Evolutionary conservation across 1,140 invertebrate genomes (phyloP).

Genomic region (Drosophila sulfurigaster): DNA sequence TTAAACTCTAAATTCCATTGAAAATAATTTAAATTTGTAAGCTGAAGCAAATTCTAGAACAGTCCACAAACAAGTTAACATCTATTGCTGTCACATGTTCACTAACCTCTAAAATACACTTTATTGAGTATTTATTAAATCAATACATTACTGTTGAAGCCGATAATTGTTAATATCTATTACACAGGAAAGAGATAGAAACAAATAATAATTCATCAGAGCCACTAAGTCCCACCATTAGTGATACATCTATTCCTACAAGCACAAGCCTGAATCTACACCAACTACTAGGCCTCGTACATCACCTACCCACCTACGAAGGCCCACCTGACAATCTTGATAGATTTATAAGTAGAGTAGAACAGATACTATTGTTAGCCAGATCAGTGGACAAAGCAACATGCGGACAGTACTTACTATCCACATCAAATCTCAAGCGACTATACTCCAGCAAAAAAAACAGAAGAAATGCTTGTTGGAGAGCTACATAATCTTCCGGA

Average conservation of each 20-base stretch:
- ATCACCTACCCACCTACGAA: background rate
- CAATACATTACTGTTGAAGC: background rate
- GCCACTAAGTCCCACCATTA: conserved; percentile 30
- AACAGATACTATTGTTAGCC: conserved; percentile 29
- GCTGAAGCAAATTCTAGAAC: background rate
- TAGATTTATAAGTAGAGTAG: conserved; percentile 18
- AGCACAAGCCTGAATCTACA: background rate
- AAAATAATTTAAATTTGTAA: too few relatives aligned
- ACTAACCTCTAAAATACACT: conserved; percentile 9
- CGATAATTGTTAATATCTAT: too few relatives aligned
- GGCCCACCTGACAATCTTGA: conserved; percentile 11
- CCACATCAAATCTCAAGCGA: conserved; percentile 15
- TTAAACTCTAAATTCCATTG: too few relatives aligned
- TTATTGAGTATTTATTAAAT: conserved; percentile 6
- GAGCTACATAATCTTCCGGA: background rate
- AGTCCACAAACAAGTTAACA: background rate
- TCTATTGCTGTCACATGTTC: conserved; percentile 9
- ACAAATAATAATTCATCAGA: conserved; percentile 32
- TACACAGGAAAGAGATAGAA: conserved; percentile 17
- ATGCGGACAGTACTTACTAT: background rate
- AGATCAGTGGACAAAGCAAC: conserved; percentile 23
- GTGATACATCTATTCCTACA: background rate
- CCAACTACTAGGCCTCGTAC: background rate
- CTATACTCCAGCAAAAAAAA: background rate
- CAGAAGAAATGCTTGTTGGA: conserved; percentile 4